Evolutionary conservation across 2,888 invertebrate species (phyloP).

Genomic region (Drosophila quasianomalipes): DNA sequence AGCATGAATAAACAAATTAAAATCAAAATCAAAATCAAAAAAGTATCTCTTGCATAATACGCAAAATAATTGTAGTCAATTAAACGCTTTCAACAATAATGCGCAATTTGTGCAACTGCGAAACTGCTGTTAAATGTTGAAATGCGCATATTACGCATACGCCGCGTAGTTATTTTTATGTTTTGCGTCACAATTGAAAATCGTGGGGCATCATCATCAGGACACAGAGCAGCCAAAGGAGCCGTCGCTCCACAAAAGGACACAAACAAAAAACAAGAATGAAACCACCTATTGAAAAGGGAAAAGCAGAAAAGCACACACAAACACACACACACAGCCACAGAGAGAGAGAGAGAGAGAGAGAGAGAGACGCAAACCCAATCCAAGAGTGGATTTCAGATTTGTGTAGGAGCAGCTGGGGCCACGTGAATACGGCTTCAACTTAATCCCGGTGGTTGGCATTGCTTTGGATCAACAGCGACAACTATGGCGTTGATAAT

Average conservation of each 20-base stretch:
- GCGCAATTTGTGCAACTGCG: neutral
- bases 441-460: constrained; percentile 55
- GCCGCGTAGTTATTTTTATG: constrained; percentile 35
- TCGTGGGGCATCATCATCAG: constrained; percentile 38
- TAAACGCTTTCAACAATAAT: no score
- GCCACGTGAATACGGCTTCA: constrained; percentile 46
- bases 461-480: constrained; percentile 54
- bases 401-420: constrained; percentile 35
- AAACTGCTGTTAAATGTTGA: constrained; percentile 20
- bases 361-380: neutral
- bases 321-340: constrained; percentile 1
- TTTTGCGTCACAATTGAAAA: constrained; percentile 49
- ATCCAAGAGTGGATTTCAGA: constrained; percentile 23
- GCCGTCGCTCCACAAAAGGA: constrained; percentile 6
- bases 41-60: neutral
- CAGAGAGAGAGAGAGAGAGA: rapidly evolving
- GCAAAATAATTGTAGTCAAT: neutral
- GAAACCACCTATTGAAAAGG: constrained; percentile 46
- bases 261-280: neutral
- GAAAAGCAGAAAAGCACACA: constrained; percentile 15
- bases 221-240: constrained; percentile 10
- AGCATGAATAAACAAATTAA: neutral
- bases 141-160: constrained; percentile 41
- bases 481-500: constrained; percentile 36
- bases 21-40: no score